Conservation (phyloP, 2,888 invertebrate genomes). For the Synanthedon andrenaeformis region DNA sequence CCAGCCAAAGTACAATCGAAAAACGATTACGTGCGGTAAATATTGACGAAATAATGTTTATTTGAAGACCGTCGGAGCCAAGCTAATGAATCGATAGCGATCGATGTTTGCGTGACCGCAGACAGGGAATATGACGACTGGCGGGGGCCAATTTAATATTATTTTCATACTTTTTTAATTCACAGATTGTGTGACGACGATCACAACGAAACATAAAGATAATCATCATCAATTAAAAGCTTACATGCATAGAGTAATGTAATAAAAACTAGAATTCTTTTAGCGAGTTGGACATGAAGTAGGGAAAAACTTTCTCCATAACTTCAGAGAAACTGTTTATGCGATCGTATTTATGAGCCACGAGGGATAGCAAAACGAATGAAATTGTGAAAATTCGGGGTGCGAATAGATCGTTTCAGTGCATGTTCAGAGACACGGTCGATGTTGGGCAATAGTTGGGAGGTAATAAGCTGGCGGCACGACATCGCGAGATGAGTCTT, state of each 20-base stretch:
- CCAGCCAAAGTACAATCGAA: slow-evolving; percentile 34
- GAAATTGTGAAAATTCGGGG: neutral
- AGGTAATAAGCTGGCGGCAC: slow-evolving; percentile 55
- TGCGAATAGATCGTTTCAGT: slow-evolving; percentile 7
- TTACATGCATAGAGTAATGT: neutral
- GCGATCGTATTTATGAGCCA: neutral
- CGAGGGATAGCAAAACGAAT: neutral
- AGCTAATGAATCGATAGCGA: slow-evolving; percentile 31
- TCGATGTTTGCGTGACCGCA: slow-evolving; percentile 38
- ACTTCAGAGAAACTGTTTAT: neutral
- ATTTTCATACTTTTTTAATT: neutral
- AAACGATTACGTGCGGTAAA: slow-evolving; percentile 39
- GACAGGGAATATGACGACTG: neutral
- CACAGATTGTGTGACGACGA: neutral
- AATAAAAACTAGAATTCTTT: neutral
- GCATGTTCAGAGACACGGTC: neutral
- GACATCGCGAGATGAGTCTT: slow-evolving; percentile 49
- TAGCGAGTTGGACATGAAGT: neutral
- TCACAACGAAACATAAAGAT: neutral
- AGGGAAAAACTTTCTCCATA: neutral
- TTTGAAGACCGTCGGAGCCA: slow-evolving; percentile 34
- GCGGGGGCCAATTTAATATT: neutral
- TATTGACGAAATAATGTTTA: slow-evolving; percentile 41
- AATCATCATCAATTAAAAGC: neutral
- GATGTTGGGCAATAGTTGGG: slow-evolving; percentile 38